These are phyloP conservation scores for Etheostoma nigrum DNA, from an alignment of 2,797 vertebrate species.

Conservation along the genomic window DNA sequence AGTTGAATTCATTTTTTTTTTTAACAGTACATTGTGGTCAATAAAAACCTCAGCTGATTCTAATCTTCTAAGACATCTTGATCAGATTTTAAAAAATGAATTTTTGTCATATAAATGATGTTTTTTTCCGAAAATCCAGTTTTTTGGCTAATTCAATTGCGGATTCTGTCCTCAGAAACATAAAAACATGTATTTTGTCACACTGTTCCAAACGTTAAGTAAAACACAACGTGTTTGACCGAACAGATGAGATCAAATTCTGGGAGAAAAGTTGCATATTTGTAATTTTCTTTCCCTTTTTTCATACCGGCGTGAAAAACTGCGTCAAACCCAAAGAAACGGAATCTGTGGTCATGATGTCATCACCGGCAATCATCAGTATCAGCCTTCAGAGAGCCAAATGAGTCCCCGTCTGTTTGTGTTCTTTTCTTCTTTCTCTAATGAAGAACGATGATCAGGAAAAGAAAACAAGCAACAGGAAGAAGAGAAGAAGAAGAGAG, in stretches of 20 bases:
- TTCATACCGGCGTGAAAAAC: background rate
- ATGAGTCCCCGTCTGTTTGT: conserved; percentile 17
- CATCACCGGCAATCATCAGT: conserved; percentile 10
- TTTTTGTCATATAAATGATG: background rate
- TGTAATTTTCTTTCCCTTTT: background rate
- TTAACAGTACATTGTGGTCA: background rate
- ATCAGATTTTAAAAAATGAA: background rate
- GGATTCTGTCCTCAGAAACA: background rate
- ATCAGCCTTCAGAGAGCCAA: conserved; percentile 16
- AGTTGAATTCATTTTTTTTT: background rate
- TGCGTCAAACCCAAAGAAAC: background rate
- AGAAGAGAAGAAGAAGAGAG: conserved; percentile 50
- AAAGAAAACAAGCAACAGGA: conserved; percentile 71
- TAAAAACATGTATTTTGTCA: background rate
- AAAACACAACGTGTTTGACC: too few relatives aligned
- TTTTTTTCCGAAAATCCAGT: background rate
- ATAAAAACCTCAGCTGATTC: background rate
- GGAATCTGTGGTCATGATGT: too few relatives aligned
- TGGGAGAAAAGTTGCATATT: background rate
- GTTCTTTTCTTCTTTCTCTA: conserved; percentile 34
- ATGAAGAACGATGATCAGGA: conserved; percentile 69
- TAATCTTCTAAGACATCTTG: background rate
- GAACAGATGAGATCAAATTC: background rate
- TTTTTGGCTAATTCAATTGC: background rate
- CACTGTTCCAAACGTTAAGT: background rate